Conservation (phyloP, 2,888 invertebrate species). For the Diarsia mendica region DNA sequence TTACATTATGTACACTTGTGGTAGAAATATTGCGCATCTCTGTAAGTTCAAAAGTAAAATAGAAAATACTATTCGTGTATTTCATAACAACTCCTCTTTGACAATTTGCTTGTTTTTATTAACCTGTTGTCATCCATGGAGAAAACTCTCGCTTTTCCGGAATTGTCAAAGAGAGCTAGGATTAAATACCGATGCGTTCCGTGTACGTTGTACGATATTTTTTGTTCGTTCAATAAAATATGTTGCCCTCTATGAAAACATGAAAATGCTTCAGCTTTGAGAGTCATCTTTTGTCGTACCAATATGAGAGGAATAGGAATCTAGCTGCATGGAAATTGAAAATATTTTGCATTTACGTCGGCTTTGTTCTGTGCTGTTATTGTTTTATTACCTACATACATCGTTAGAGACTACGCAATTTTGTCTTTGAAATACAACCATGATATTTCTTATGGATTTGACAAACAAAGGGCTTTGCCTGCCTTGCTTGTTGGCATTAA, state of each 20-base stretch:
- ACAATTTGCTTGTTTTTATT: slow-evolving; percentile 31
- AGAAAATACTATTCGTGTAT: slow-evolving; percentile 18
- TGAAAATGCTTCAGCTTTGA: slow-evolving; percentile 19
- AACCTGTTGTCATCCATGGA: slow-evolving; percentile 22
- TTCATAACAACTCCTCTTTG: slow-evolving; percentile 14
- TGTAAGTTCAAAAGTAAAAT: neutral
- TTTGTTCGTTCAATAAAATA: slow-evolving; percentile 35
- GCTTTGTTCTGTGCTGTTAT: neutral
- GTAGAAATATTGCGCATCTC: neutral
- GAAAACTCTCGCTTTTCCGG: slow-evolving; percentile 19
- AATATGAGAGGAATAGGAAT: slow-evolving; percentile 21
- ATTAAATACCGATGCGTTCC: slow-evolving; percentile 34
- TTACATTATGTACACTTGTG: neutral
- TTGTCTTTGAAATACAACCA: neutral
- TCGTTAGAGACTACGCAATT: neutral
- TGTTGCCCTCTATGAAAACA: slow-evolving; percentile 38
- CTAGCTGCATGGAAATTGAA: slow-evolving; percentile 3
- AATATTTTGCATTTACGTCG: neutral
- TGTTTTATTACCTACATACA: neutral
- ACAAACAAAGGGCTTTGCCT: slow-evolving; percentile 22
- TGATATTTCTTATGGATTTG: neutral
- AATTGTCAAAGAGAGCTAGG: slow-evolving; percentile 17
- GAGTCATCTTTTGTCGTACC: slow-evolving; percentile 27
- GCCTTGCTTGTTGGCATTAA: neutral
- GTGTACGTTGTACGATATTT: neutral